A percentile compares a stretch with the other conserved stretches of the same genome.
Evolutionary conservation across 2,888 invertebrate genomes (phyloP).

Genomic region (Conus canariensis): DNA sequence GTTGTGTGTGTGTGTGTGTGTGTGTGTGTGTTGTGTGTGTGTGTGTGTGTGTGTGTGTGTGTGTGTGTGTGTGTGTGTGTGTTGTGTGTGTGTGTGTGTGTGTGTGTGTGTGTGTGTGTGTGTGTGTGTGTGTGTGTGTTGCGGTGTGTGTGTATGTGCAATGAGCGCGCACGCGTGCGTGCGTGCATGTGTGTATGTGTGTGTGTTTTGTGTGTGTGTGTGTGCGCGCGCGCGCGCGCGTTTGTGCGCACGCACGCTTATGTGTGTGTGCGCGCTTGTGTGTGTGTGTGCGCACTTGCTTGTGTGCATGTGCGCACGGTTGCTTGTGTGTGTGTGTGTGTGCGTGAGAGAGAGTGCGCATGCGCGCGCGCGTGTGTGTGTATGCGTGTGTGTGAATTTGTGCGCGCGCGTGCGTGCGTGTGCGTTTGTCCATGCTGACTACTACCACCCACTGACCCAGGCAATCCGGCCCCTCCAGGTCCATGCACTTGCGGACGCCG

Average conservation of each 20-base stretch:
- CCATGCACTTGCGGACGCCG: background rate
- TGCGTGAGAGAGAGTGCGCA: background rate
- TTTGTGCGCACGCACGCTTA: background rate
- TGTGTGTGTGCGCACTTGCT: background rate
- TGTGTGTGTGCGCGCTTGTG: background rate
- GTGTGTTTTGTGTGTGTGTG: too few species aligned
- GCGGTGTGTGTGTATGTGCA: too few species aligned
- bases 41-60: too few species aligned
- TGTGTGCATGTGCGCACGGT: background rate
- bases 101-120: too few species aligned
- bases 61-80: too few species aligned
- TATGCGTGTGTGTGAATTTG: background rate
- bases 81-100: too few species aligned
- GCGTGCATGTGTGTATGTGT: too few species aligned
- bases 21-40: too few species aligned
- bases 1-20: too few species aligned
- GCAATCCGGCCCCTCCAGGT: background rate
- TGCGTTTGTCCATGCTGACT: too few species aligned
- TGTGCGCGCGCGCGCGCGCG: background rate
- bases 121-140: too few species aligned
- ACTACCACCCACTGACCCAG: background rate
- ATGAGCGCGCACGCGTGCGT: too few species aligned
- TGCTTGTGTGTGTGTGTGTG: constrained; percentile 4
- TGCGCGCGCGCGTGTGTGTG: background rate
- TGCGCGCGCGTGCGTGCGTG: background rate